phyloP scores from a whole-genome alignment of 2,797 vertebrate genomes.

The Myiotriccus ornatus region DNA sequence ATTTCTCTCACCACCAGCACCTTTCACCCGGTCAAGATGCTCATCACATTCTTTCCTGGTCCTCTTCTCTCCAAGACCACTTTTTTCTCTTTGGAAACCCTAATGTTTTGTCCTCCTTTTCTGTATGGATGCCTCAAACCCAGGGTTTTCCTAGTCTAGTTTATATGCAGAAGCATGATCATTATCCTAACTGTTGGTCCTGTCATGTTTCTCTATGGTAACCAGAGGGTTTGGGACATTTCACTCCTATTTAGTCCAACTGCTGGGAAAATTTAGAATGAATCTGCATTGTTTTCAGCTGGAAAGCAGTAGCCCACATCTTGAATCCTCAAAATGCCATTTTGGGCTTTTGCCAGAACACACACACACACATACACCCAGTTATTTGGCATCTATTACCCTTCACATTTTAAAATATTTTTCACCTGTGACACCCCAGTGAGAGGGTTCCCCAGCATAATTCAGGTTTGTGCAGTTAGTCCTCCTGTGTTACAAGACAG shows the following conservation, averaged over 20 bases:
- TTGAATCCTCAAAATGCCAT: not conserved
- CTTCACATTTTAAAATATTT: not conserved
- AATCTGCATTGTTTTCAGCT: not conserved
- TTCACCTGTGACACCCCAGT: not conserved
- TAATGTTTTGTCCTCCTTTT: not conserved
- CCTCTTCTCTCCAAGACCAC: not conserved
- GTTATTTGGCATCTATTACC: not conserved
- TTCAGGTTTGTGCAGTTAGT: not conserved
- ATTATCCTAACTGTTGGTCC: not conserved
- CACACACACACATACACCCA: not conserved
- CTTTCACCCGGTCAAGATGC: not conserved
- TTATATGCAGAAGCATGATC: not conserved
- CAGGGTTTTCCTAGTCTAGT: not conserved
- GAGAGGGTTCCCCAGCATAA: not conserved
- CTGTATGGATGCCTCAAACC: rapidly evolving
- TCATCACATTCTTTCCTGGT: not conserved
- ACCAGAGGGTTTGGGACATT: not conserved
- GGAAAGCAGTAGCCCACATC: not conserved
- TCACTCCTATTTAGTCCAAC: not conserved
- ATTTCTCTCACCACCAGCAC: not conserved
- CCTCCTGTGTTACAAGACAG: not conserved
- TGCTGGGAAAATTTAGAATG: not conserved
- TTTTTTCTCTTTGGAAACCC: not conserved
- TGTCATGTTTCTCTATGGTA: not conserved
- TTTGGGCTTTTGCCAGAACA: not conserved